Conservation (phyloP, 2,797 vertebrate genomes). For the Periparus ater region DNA sequence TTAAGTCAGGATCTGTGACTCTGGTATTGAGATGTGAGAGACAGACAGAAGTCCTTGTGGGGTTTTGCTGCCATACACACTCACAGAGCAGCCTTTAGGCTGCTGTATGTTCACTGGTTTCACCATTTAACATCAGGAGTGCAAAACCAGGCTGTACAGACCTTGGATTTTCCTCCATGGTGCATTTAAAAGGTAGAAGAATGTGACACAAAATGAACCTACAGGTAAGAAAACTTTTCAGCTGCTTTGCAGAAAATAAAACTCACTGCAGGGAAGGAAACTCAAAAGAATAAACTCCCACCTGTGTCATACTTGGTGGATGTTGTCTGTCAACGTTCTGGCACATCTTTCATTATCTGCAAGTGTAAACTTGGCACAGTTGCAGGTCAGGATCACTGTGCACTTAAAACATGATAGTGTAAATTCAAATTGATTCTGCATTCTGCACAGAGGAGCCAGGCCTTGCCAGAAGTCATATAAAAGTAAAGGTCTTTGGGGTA, state of each 20-base stretch:
- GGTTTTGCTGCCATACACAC: neutral
- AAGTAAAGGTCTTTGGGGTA: constrained; percentile 20
- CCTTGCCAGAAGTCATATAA: constrained; percentile 25
- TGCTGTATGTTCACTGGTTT: neutral
- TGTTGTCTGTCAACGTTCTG: neutral
- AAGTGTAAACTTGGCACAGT: neutral
- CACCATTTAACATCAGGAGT: neutral
- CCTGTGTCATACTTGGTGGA: neutral
- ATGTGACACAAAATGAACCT: neutral
- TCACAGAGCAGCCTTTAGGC: neutral
- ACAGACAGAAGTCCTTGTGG: neutral
- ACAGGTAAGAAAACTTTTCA: neutral
- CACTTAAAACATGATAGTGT: neutral
- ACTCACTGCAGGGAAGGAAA: neutral
- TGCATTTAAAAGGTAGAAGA: neutral
- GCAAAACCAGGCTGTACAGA: neutral
- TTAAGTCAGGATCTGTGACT: neutral
- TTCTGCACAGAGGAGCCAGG: neutral
- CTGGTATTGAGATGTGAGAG: neutral
- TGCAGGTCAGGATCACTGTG: neutral
- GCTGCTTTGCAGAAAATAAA: neutral
- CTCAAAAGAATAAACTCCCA: neutral
- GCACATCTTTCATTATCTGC: neutral
- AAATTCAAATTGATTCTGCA: constrained; percentile 22
- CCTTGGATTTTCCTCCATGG: neutral